A percentile compares a stretch with the other conserved stretches of the same genome.
Conservation (phyloP, 2,888 invertebrate genomes). For the Hemithea aestivaria region DNA sequence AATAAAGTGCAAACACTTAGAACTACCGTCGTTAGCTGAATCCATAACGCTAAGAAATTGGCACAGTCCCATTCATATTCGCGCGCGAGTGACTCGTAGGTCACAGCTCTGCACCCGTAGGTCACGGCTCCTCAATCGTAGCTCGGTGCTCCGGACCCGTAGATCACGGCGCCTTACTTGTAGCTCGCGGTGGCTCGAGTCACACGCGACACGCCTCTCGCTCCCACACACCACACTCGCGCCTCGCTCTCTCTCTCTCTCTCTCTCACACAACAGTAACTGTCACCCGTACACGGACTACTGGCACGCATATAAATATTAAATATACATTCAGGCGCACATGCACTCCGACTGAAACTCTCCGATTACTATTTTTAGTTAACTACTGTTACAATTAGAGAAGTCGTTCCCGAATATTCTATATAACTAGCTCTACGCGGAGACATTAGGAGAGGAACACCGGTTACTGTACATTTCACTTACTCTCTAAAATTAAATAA, state of each 20-base stretch:
- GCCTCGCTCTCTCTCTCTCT: no score
- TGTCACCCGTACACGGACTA: constrained; percentile 23
- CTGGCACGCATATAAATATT: constrained; percentile 25
- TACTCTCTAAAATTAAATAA: constrained; percentile 52
- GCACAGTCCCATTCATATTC: constrained; percentile 72
- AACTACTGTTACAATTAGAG: constrained; percentile 59
- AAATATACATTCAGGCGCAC: constrained; percentile 30
- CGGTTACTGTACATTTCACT: constrained; percentile 73
- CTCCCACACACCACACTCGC: constrained; percentile 14
- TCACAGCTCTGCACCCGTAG: constrained; percentile 4
- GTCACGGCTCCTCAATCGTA: constrained; percentile 24
- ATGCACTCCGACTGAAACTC: constrained; percentile 45
- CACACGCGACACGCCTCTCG: constrained; percentile 32
- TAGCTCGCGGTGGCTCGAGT: constrained; percentile 16
- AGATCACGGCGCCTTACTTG: constrained; percentile 25
- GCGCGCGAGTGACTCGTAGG: constrained; percentile 24
- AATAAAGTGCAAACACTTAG: constrained; percentile 81
- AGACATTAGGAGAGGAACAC: constrained; percentile 76
- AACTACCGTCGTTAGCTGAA: constrained; percentile 74
- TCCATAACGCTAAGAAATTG: constrained; percentile 73
- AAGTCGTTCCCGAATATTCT: constrained; percentile 57
- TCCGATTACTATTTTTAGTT: constrained; percentile 51
- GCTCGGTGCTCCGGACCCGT: constrained; percentile 7
- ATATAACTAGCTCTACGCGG: constrained; percentile 67
- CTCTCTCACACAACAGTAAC: constrained; percentile 24